Conservation (phyloP, 2,113 vertebrate species). For the Pachyramphus minor region DNA sequence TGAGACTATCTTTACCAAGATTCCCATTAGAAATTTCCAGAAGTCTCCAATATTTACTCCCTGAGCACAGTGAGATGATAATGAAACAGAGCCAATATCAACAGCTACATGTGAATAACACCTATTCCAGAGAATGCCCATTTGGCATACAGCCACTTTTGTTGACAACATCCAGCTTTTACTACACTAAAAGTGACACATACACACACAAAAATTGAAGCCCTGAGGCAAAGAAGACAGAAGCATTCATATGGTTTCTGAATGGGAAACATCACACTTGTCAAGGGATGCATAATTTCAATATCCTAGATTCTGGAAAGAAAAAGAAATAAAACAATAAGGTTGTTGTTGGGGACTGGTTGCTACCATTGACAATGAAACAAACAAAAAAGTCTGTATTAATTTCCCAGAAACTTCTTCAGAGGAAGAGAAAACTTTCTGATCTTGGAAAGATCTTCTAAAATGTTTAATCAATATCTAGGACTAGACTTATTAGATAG, state of each 20-base stretch:
- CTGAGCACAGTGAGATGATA: background rate
- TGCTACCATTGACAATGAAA: background rate
- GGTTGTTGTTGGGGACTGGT: background rate
- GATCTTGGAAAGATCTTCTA: background rate
- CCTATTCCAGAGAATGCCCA: background rate
- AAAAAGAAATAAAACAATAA: background rate
- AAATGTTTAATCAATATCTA: background rate
- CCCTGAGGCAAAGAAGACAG: background rate
- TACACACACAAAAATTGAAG: background rate
- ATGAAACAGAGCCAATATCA: background rate
- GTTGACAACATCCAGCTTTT: background rate
- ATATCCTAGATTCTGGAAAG: background rate
- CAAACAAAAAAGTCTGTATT: background rate
- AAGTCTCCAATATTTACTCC: background rate
- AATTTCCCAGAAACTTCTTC: background rate
- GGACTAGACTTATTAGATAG: background rate
- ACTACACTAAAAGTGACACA: background rate
- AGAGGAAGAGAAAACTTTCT: background rate
- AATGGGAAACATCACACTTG: background rate
- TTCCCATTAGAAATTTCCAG: background rate
- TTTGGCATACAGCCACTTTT: background rate
- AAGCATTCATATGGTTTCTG: background rate
- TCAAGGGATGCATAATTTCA: background rate
- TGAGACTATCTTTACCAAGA: background rate
- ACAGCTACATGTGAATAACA: background rate